Base-by-base conservation (phyloP, 2,888 invertebrate species). In the Nomada hirtipes region DNA sequence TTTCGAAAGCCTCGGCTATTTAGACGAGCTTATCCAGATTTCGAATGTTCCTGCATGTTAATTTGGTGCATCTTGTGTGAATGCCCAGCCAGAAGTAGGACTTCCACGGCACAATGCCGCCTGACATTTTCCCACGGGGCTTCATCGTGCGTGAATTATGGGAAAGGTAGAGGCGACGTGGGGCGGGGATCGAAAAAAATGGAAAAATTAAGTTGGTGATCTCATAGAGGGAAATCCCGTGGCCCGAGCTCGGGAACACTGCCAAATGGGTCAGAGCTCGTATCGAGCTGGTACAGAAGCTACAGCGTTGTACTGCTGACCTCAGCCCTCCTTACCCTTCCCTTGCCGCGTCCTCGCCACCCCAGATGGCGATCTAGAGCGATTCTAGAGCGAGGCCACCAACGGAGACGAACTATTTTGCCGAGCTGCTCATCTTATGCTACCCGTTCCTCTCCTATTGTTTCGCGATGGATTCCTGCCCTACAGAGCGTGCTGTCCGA, bases 241-340 rank as follows among this genome's bases (percentile, higher is more conserved):
- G 60, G 82, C 76, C 83, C 67, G 78, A 78, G 76, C 88, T 90
- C 89, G 91, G 92, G 92, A 92, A 90, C 86, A 76, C 64, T 92
- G 92, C 93, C 92, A 93, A 93, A 92, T 93, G 89, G 92, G 92
- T 93, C 92, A 92, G 90, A 91, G 89, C 90, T 89, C 87, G 90
- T 87, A 85, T 88, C 79, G 89, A 86, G 84, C 87, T 73, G 83
- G 71, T 82, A 82, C 69, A 81, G 74, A 67, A 64, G 71, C 70
- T 74, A 85, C 79, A 76, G 69, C 76, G 77, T 73, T 72, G 79
- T 76, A 71, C 77, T 57, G 79, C 81, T 84, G 84, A 82, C 84
- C 87, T 86, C 79, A 75, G 72, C 74, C 63, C 63, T 68, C 65
- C 44, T 65, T 53, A 53, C 67, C 59, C 68, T 55, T 44, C 63